Evolutionary conservation across 2,113 vertebrate genomes (phyloP).

Genomic region (Prochilodus magdalenae): DNA sequence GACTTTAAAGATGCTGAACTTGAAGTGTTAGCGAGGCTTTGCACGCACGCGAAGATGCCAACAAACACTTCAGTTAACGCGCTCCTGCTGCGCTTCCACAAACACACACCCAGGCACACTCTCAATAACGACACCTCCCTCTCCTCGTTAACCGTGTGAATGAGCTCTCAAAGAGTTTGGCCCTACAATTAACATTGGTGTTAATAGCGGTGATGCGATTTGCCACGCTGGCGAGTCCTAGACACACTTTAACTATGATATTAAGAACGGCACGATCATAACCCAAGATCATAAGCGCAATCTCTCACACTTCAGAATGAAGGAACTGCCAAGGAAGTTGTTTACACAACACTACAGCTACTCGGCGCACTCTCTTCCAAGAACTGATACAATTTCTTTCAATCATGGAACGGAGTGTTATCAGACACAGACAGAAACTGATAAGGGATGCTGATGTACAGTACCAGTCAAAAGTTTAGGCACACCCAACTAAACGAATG

Average conservation of each 20-base stretch:
- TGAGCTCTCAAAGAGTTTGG: background rate
- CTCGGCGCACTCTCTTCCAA: too few relatives aligned
- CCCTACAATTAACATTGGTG: background rate
- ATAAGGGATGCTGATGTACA: too few relatives aligned
- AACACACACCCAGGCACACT: constrained; percentile 3
- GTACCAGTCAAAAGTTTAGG: too few relatives aligned
- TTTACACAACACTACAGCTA: too few relatives aligned
- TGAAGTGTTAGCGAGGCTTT: background rate
- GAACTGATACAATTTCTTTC: too few relatives aligned
- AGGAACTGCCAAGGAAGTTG: background rate
- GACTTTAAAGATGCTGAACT: background rate
- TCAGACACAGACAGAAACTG: too few relatives aligned
- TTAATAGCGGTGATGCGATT: background rate
- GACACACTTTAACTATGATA: background rate
- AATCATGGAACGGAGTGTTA: too few relatives aligned
- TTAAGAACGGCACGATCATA: background rate
- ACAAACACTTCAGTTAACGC: background rate
- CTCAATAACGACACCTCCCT: background rate
- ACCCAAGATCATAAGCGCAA: too few relatives aligned
- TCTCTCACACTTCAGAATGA: background rate
- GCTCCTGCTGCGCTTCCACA: background rate
- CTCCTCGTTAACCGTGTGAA: background rate
- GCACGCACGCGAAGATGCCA: background rate
- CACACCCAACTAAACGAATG: too few relatives aligned
- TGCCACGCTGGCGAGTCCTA: background rate